Conservation (phyloP, 2,113 vertebrate genomes). For the Bubo scandiacus region DNA sequence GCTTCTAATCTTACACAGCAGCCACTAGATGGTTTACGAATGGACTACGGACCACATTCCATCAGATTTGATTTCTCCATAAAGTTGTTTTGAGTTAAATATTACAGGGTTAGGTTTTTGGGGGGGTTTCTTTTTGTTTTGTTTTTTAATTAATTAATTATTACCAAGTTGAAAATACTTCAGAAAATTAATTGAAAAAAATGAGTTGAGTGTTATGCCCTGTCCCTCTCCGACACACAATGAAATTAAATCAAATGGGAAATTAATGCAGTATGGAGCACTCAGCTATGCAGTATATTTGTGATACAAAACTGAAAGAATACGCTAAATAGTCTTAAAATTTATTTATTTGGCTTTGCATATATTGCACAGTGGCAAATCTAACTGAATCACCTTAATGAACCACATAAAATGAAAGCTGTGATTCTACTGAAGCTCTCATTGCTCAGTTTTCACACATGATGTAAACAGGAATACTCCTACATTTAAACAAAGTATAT, state of each 20-base stretch:
- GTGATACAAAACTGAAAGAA: background rate
- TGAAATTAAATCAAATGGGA: background rate
- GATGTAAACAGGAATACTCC: background rate
- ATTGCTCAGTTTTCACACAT: background rate
- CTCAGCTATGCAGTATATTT: background rate
- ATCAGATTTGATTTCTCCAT: background rate
- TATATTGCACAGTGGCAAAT: background rate
- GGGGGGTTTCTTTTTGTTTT: too few species aligned
- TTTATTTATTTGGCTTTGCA: background rate
- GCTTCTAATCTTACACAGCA: constrained; percentile 3
- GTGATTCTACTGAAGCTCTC: background rate
- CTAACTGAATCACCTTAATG: background rate
- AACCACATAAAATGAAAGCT: background rate
- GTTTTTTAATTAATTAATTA: background rate
- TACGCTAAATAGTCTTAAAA: background rate
- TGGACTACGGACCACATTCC: background rate
- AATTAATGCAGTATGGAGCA: background rate
- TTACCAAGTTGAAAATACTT: background rate
- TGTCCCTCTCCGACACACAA: background rate
- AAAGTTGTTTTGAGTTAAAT: constrained; percentile 1
- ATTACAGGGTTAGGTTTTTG: background rate
- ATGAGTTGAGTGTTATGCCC: background rate
- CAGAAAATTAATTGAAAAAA: background rate
- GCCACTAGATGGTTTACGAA: background rate
- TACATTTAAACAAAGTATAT: background rate